phyloP scores from a whole-genome alignment of 2,113 vertebrate genomes.

The Megaceryle torquata region DNA sequence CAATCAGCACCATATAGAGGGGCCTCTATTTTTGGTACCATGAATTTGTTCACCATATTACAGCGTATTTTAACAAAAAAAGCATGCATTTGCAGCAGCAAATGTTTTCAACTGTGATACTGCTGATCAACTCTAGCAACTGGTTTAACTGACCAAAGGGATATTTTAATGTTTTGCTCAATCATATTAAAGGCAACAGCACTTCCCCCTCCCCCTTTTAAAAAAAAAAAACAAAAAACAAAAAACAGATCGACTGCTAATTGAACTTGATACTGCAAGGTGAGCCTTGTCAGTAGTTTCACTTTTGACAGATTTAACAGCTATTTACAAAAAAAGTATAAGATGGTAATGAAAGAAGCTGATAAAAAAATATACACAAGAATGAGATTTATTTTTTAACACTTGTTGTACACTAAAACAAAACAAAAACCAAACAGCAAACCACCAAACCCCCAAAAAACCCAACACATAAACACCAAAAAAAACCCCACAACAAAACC shows the following conservation, averaged over 20 bases:
- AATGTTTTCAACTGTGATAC: neutral
- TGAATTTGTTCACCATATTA: neutral
- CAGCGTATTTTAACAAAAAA: neutral
- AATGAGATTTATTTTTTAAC: neutral
- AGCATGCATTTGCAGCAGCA: neutral
- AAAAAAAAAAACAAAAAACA: neutral
- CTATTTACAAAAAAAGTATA: neutral
- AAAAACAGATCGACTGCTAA: neutral
- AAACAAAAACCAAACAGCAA: neutral
- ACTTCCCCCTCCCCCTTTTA: neutral
- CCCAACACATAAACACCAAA: too few relatives aligned
- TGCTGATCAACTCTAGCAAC: neutral
- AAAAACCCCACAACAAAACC: too few relatives aligned
- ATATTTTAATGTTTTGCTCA: neutral
- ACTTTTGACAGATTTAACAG: neutral
- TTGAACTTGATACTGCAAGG: neutral
- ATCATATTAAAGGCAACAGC: neutral
- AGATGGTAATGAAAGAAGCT: neutral
- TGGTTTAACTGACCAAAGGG: neutral
- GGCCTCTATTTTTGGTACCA: neutral
- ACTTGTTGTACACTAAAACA: neutral
- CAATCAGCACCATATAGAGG: neutral
- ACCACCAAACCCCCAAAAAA: too few relatives aligned
- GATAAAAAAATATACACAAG: neutral
- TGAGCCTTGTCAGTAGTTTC: neutral